Evolutionary conservation across 2,888 invertebrate species (phyloP), one percentile per base, ranked within the genome.

Genomic region (Leucozona laternaria): DNA sequence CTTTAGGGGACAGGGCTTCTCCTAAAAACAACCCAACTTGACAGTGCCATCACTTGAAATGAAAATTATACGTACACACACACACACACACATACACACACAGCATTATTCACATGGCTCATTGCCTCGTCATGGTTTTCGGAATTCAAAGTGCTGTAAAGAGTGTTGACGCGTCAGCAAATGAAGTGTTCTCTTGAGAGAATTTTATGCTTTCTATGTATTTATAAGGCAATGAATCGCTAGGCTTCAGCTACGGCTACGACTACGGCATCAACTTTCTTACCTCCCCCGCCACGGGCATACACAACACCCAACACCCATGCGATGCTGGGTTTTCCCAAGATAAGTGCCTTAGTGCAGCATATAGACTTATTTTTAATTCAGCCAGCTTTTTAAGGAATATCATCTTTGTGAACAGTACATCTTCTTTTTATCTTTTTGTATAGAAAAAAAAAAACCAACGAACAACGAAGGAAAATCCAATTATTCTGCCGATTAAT

Each of bases 401-500:
- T 4, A 25, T 66, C n/a, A 31, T 66, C 60, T 72, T 64, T 34
- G 20, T 17, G 17, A 20, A 58, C 60, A 20, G 17, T 34, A 58
- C 60, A 20, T 60, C 8, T 20, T 60, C 20, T 60, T n/a, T 60
- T 15, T 60, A 15, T 53, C 4, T 53, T 1, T 15, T 1, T 28
- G 8, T 4, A 13, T 13, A 25, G 7, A 37, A 15, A 20, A 66
- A 78, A 43, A 31, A 31, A 31, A 28, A 28, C 28, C 28, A 70
- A 76, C 28, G 62, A 76, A 50, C 50, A 71, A 40, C n/a, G 31
- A 71, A 76, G 31, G 68, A 72, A 81, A 85, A 85, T 85, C 85
- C 85, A 85, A 85, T 85, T 85, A 81, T 78, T 81, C 77, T 77
- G 55, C 13, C 81, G 81, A 81, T 85, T 85, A 85, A 80, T 81